Conservation (phyloP, 2,888 invertebrate species). For the Spodoptera picta region DNA sequence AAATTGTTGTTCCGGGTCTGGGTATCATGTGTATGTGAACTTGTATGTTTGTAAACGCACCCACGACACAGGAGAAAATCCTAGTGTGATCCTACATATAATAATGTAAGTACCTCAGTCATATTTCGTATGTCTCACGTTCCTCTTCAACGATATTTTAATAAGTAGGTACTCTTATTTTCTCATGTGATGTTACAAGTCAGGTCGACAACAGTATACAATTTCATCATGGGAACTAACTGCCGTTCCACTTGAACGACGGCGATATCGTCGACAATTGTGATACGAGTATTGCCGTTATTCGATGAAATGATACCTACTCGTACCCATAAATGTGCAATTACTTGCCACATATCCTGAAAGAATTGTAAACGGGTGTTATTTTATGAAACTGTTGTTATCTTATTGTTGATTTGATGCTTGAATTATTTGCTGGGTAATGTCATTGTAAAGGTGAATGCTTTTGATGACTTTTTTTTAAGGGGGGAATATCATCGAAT, state of each 20-base stretch:
- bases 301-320: slow-evolving; percentile 45
- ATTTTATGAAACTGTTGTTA: too few species aligned
- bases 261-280: slow-evolving; percentile 62
- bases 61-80: too few species aligned
- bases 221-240: slow-evolving; percentile 77
- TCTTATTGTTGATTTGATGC: too few species aligned
- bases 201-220: slow-evolving; percentile 67
- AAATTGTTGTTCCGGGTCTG: too few species aligned
- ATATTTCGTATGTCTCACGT: background rate
- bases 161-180: slow-evolving; percentile 15
- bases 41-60: too few species aligned
- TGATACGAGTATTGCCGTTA: slow-evolving; percentile 64
- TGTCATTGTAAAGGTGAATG: too few species aligned
- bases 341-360: slow-evolving; percentile 28
- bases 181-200: slow-evolving; percentile 46
- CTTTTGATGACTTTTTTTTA: too few species aligned
- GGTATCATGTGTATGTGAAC: too few species aligned
- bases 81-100: too few species aligned
- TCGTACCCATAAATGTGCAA: slow-evolving; percentile 34
- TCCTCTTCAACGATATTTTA: slow-evolving; percentile 3
- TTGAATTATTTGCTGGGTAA: too few species aligned
- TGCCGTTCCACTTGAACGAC: slow-evolving; percentile 68
- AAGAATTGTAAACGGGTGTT: slow-evolving; percentile 4
- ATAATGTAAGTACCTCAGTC: background rate
- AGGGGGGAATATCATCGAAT: too few species aligned